phyloP scores from a whole-genome alignment of 2,888 invertebrate species.

The Zeuzera pyrina region DNA sequence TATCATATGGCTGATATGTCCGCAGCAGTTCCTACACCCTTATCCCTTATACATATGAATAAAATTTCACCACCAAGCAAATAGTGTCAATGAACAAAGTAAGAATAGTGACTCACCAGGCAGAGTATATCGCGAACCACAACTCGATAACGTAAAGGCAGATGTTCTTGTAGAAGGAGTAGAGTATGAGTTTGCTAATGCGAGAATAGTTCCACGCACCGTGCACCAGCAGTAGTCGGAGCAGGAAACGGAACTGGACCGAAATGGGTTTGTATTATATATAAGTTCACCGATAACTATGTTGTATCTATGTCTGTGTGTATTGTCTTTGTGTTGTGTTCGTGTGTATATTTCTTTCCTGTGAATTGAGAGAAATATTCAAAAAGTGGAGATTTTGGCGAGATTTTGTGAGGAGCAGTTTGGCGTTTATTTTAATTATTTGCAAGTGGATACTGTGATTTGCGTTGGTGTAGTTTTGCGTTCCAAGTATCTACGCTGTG shows the following conservation, averaged over 20 bases:
- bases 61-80: too few relatives aligned
- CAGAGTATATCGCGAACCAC: slow-evolving; percentile 98
- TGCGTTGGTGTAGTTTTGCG: too few relatives aligned
- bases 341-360: neutral
- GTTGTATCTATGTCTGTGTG: neutral
- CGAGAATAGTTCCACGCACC: slow-evolving; percentile 99
- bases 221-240: slow-evolving; percentile 94
- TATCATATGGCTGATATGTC: too few relatives aligned
- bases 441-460: too few relatives aligned
- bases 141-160: slow-evolving; percentile 99
- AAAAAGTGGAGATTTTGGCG: too few relatives aligned
- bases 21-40: too few relatives aligned
- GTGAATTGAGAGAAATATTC: neutral
- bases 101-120: slow-evolving; percentile 80
- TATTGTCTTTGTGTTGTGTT: neutral
- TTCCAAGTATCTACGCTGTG: too few relatives aligned
- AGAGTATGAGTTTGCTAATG: slow-evolving; percentile 97
- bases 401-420: too few relatives aligned
- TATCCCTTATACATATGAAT: too few relatives aligned
- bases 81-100: too few relatives aligned
- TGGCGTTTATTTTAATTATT: too few relatives aligned
- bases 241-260: slow-evolving; percentile 90
- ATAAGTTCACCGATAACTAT: neutral
- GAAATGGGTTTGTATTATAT: neutral
- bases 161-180: slow-evolving; percentile 99